These are phyloP conservation scores for Gallirallus australis DNA, from an alignment of 2,797 vertebrate genomes.

Conservation along the genomic window DNA sequence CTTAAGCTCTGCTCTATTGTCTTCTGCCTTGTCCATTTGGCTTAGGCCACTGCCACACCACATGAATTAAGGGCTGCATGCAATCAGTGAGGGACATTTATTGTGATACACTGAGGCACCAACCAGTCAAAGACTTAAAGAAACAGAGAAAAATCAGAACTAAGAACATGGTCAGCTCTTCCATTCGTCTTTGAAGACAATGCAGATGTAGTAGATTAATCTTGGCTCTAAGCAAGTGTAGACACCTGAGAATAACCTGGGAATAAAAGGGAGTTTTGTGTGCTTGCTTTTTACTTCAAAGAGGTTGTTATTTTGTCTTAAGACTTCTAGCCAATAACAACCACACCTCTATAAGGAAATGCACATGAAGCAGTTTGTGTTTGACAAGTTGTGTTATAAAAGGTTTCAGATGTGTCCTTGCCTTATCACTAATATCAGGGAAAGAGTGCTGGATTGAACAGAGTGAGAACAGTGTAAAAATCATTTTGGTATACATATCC, in stretches of 20 bases:
- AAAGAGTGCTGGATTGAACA: neutral
- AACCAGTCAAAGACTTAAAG: neutral
- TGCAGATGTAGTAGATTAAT: neutral
- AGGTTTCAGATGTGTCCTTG: neutral
- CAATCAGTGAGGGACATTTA: neutral
- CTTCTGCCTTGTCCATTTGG: neutral
- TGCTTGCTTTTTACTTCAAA: neutral
- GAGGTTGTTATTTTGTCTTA: neutral
- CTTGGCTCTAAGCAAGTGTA: neutral
- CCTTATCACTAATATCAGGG: neutral
- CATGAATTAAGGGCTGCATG: neutral
- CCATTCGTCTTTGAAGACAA: neutral
- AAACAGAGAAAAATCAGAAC: neutral
- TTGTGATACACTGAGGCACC: neutral
- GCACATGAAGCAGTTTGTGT: neutral
- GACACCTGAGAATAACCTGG: neutral
- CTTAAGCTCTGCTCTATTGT: neutral
- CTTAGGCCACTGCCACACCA: neutral
- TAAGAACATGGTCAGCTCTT: neutral
- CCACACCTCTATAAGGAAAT: neutral
- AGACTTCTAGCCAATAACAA: neutral
- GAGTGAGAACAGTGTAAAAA: neutral
- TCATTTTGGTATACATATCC: neutral
- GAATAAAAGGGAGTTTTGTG: neutral
- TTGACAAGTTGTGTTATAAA: neutral